Percentiles rank a stretch among this genome's conserved stretches.
Evolutionary conservation across 2,113 vertebrate species (phyloP).

Genomic region (Macrotus californicus): DNA sequence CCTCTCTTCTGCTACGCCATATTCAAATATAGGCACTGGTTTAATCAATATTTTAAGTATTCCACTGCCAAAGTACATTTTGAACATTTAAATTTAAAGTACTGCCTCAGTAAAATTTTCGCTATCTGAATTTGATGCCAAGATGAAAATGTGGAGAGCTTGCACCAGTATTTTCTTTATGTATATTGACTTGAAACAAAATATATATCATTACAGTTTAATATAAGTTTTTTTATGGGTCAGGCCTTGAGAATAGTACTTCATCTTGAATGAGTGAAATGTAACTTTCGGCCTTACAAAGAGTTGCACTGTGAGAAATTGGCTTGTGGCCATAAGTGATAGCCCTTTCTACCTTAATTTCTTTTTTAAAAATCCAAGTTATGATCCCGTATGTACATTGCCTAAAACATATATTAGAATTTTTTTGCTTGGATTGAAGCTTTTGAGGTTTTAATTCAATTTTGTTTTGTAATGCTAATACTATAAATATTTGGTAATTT

Average conservation of each 20-base stretch:
- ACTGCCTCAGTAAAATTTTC: background rate
- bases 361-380: background rate
- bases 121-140: slow-evolving; percentile 2
- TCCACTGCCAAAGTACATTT: background rate
- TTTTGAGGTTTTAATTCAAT: slow-evolving; percentile 13
- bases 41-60: background rate
- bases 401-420: slow-evolving; percentile 2
- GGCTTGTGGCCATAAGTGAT: background rate
- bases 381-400: background rate
- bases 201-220: background rate
- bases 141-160: background rate
- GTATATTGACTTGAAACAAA: background rate
- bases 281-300: background rate
- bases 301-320: background rate
- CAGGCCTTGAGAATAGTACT: background rate
- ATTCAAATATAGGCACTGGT: slow-evolving; percentile 4
- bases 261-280: slow-evolving; percentile 9
- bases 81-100: background rate
- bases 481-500: slow-evolving; percentile 28
- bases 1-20: background rate
- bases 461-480: slow-evolving; percentile 27
- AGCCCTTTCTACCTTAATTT: background rate
- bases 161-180: background rate
- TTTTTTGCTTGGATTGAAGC: background rate
- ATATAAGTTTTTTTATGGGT: slow-evolving; percentile 19